Evolutionary conservation across 2,797 vertebrate species (phyloP).

Genomic region (Hephaestus fuliginosus): DNA sequence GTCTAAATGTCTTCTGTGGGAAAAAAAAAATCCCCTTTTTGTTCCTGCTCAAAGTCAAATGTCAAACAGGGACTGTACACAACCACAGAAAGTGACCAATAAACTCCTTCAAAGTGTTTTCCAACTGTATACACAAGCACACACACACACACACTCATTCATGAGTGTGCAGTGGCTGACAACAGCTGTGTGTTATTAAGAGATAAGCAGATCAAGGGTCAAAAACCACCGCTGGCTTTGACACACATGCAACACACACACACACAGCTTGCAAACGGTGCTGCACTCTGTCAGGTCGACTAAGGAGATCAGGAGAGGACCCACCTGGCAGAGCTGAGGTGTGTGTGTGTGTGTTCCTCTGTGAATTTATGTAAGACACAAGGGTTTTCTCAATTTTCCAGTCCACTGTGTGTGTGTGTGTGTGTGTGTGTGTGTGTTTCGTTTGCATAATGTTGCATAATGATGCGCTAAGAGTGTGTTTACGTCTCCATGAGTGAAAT

Average conservation of each 20-base stretch:
- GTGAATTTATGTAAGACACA: slow-evolving; percentile 36
- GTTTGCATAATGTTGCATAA: slow-evolving; percentile 52
- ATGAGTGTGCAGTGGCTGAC: not conserved
- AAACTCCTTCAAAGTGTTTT: not conserved
- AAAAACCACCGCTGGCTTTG: not conserved
- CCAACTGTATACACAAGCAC: not conserved
- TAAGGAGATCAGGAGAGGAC: not conserved
- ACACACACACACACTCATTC: not conserved
- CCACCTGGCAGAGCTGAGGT: not conserved
- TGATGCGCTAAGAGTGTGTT: slow-evolving; percentile 17
- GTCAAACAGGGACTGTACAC: too few relatives aligned
- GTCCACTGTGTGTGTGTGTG: not conserved
- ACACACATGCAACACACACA: slow-evolving; percentile 21
- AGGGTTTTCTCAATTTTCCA: slow-evolving; percentile 22
- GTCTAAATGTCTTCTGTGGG: too few relatives aligned
- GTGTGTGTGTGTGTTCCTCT: not conserved
- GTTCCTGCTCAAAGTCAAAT: too few relatives aligned
- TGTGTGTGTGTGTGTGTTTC: not conserved
- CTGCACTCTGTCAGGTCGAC: not conserved
- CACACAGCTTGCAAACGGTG: not conserved
- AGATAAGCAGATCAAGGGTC: slow-evolving; percentile 38
- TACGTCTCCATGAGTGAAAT: not conserved
- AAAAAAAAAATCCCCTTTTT: too few relatives aligned
- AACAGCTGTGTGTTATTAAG: slow-evolving; percentile 30
- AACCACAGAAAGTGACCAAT: not conserved